Percentiles rank a stretch among this genome's conserved stretches.
These are phyloP conservation scores for Hydrochoerus hydrochaeris DNA, from an alignment of 2,113 vertebrate genomes.

Conservation along the genomic window DNA sequence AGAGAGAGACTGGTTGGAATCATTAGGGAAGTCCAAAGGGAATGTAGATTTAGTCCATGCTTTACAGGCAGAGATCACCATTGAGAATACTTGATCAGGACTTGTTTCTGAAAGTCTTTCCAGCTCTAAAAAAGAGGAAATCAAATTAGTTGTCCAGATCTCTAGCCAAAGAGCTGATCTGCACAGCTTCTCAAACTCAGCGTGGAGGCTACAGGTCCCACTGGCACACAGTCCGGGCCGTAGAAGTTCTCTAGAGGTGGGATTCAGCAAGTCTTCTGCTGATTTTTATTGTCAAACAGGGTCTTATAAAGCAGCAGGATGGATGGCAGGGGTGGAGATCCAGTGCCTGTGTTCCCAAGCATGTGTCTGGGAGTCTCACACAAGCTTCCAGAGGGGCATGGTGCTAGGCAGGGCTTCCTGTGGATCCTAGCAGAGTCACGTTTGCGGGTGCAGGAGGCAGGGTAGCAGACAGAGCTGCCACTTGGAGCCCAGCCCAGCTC, in stretches of 20 bases:
- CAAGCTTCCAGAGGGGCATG: too few species aligned
- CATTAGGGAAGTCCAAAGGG: neutral
- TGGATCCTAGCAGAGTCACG: neutral
- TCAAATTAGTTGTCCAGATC: neutral
- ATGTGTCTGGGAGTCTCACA: neutral
- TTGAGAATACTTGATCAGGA: neutral
- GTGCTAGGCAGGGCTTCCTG: neutral
- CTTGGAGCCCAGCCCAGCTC: neutral
- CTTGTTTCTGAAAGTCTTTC: slow-evolving; percentile 42
- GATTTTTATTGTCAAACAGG: neutral
- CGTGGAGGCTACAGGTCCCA: rapidly evolving
- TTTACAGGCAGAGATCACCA: neutral
- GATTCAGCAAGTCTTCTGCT: neutral
- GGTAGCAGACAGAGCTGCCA: neutral
- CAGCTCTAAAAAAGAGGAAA: slow-evolving; percentile 24
- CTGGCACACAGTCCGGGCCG: neutral
- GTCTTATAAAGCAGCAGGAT: neutral
- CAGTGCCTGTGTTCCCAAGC: neutral
- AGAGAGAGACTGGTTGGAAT: neutral
- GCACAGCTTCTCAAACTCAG: neutral
- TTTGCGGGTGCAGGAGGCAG: neutral
- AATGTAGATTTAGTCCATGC: neutral
- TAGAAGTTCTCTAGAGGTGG: neutral
- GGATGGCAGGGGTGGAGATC: neutral
- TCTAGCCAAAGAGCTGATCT: neutral